Base-by-base conservation (phyloP, 2,113 vertebrate species). In the Myiozetetes cayanensis region DNA sequence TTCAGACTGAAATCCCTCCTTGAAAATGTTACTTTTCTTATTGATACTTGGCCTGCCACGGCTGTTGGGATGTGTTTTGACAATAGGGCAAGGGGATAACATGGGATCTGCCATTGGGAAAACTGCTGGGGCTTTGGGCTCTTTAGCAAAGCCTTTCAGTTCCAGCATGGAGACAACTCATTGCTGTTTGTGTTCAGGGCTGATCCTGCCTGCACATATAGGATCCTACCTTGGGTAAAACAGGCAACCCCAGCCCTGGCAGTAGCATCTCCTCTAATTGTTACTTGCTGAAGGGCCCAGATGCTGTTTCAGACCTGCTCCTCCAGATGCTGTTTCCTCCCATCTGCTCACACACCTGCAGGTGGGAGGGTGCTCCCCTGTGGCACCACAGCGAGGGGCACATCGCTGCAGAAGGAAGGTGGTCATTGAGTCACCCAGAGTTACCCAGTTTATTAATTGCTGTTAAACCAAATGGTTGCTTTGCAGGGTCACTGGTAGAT, bases 351-450 rank as follows among this genome's bases (percentile, higher is more conserved):
- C 10, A 6, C 28, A 3, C 30, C 21, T 7, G n/a, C 35, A 44
- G 33, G 11, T 37, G 53, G 53, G 44, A 37, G 3, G 4, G 6
- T 37, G 23, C 37, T 84, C 49, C 27, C 33, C 30, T 33, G 35
- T 14, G 52, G 30, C 43, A 52, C 19, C 24, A 4, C 0, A 2
- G 31, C 49, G 58, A 9, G 49, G 35, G 43, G 12, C 62, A 37
- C 46, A 3, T 56, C 0, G 0, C 4, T 76, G 62, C 25, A 70
- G 52, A 75, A 63, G 27, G 39, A 78, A 27, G 10, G 24, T 53
- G 41, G 30, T 71, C 53, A 19, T 63, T 4, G 3, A 41, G 31
- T 85, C 55, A 61, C 23, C 11, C 8, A 4, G 61, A 75, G 16
- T 59, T 75, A 72, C 21, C 43, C 14, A 12, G 0, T 52, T 78